Base-by-base conservation (phyloP, 2,113 vertebrate genomes). In the Plectropomus leopardus region DNA sequence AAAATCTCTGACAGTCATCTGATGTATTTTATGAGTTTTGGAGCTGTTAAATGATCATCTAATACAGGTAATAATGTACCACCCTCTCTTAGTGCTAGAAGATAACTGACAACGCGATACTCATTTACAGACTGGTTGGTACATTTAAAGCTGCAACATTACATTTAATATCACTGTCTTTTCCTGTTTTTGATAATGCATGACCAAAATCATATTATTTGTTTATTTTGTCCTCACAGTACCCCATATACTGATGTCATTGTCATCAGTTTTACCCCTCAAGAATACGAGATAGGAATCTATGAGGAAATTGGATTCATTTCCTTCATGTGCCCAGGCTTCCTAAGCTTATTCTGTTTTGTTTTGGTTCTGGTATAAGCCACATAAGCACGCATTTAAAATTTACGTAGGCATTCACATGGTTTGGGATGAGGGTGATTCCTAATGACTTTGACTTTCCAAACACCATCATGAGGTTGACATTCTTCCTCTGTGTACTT, bases 301-400 rank as follows among this genome's bases (percentile, higher is more conserved):
- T 85, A 4, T 7, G 40, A 78, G 79, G 79, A 88, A 79, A 87
- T 81, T 73, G 21, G 47, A 26, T 59, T 19, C 1, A 72, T 80
- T 86, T 86, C 83, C 83, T 88, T 23, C n/a, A n/a, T n/a, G n/a
- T 68, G 48, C 0, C 59, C 47, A 11, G 21, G 47, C 30, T 57
- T 5, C 32, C 30, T 32, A n/a, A n/a, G n/a, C n/a, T 63, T 10
- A 3, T 16, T 69, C 17, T 19, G 4, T 44, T 61, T 23, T 32
- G 9, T 63, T 64, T 54, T 3, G 13, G 1, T 28, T 84, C 51
- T n/a, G 42, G 13, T 3, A 5, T 14, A 21, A 28, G 7, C 5
- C 28, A 28, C 58, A 40, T 7, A 1, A 72, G 21, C 21, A 5
- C 17, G 14, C 13, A 16, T 58, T 19, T 61, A 34, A 74, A 30